Evolutionary conservation across 2,888 invertebrate genomes (phyloP), one percentile per base, ranked within the genome.

Genomic region (Drosophila bunnanda): DNA sequence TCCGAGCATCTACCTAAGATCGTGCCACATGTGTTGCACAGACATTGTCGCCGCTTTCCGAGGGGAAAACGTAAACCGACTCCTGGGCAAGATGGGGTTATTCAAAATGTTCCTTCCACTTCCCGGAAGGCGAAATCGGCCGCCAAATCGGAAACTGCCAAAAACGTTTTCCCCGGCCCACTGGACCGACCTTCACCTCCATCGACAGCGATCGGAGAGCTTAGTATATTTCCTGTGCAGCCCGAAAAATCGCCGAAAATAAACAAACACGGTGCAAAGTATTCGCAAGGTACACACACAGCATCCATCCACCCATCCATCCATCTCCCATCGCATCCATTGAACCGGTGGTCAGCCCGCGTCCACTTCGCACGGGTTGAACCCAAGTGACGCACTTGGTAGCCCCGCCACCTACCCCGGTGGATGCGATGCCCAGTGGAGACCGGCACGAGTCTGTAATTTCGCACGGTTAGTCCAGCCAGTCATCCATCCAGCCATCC

Each of bases 21-120:
- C 69, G 81, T 76, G 82, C 82, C 89, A 83, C 89, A 89, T 75
- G 71, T 83, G 81, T 78, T 80, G 87, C 89, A 78, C 88, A 89
- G 58, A 76, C 75, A 56, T 64, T 41, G 67, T 67, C 70, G 59
- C 69, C 56, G 52, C 54, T 65, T 32, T 32, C 60, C 60, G 68
- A 50, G 53, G 32, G 54, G 66, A 55, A 74, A 73, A 38, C 30
- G 38, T 52, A 52, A 50, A n/a, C 10, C 55, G 56, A 56, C 38
- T 66, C 52, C 68, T 22, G 52, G 53, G 22, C 15, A 22, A 39
- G 43, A 69, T 69, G 64, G 64, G 70, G 67, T 69, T 70, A 48
- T 28, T 54, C 32, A 10, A 54, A 68, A 55, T 30, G 38, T 30
- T 52, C 22, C n/a, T 58, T 32, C 1, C 15, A 57, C 70, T 67